Base-by-base conservation (phyloP, 2,113 vertebrate genomes). In the Raphicerus campestris region DNA sequence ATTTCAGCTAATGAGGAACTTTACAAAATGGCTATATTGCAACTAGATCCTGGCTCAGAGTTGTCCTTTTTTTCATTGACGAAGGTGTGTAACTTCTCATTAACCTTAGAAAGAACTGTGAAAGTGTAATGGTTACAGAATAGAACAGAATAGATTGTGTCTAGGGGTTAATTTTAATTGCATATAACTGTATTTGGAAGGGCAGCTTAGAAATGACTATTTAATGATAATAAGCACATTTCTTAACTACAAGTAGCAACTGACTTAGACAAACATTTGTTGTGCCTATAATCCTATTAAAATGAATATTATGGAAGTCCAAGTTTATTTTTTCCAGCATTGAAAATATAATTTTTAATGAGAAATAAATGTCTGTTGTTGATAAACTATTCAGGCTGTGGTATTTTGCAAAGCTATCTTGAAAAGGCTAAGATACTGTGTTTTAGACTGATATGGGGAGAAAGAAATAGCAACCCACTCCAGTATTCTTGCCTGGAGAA, bases 151-250 rank as follows among this genome's bases (percentile, higher is more conserved):
- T 35, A 75, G 28, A 39, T 2, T n/a, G 4, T 22, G 51, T 66
- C 61, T 88, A 96, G 63, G 56, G n/a, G 83, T 96, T 97, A 78
- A 89, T 58, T 93, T 98, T 78, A 97, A 61, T 85, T 70, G 24
- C 78, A 24, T 45, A 75, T 84, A 80, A 66, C 0, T 81, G 26
- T 86, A 95, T 97, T 97, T 84, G 26, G 85, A 93, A 60, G 28
- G 61, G 78, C 26, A 93, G 10, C 35, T 77, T 91, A 97, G 51
- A 95, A 87, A 49, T 14, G 61, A 35, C 7, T 19, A 35, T 51
- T 73, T 87, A 96, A 91, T n/a, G 26, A 60, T 39, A 87, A 53
- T 42, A 78, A 95, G 10, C 15, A 90, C 58, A 51, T 96, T 88
- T 89, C 49, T 92, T 87, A 87, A 77, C 30, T 61, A 53, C 6